Base-by-base conservation (phyloP, 1,140 invertebrate genomes). In the Solen grandis region DNA sequence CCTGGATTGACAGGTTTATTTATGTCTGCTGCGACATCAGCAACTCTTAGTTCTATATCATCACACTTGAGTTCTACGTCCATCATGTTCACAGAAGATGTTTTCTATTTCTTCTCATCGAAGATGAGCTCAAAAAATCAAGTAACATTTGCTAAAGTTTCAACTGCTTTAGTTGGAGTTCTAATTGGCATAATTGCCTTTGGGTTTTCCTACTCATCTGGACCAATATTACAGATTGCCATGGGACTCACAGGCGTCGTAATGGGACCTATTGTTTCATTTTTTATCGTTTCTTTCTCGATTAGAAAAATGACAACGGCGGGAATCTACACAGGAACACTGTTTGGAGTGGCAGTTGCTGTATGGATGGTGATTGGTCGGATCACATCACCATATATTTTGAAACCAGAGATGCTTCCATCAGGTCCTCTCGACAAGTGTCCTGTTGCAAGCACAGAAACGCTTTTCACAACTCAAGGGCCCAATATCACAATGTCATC, bases 371-470 rank as follows among this genome's bases (percentile, higher is more conserved):
- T 14, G 5, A 14, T 59, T 4, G 70, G 70, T 41, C 70, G 62
- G 19, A 74, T 41, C 22, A 60, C 62, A 46, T 74, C 57, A 1
- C 13, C 70, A 19, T 25, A 35, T 2, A 14, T 74, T 8, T 41
- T 38, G 2, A 60, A 62, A 62, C 13, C 70, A 5, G 55, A 55
- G 13, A 46, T 60, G n/a, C 55, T 74, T 0, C 70, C 70, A 13
- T 35, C 54, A n/a, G 70, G 70, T 2, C 70, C 70, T 8, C 59
- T 57, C 2, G 70, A 74, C 38, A 55, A 74, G 62, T 74, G 70
- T 50, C 70, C 70, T n/a, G 27, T 25, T 3, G 38, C 16, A 8
- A 4, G 8, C 25, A 4, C 10, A 38, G n/a, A n/a, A n/a, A n/a
- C n/a, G n/a, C n/a, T n/a, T n/a, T n/a, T n/a, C n/a, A n/a, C n/a